phyloP scores from a whole-genome alignment of 2,888 invertebrate species.

The Ernsta delagoae region DNA sequence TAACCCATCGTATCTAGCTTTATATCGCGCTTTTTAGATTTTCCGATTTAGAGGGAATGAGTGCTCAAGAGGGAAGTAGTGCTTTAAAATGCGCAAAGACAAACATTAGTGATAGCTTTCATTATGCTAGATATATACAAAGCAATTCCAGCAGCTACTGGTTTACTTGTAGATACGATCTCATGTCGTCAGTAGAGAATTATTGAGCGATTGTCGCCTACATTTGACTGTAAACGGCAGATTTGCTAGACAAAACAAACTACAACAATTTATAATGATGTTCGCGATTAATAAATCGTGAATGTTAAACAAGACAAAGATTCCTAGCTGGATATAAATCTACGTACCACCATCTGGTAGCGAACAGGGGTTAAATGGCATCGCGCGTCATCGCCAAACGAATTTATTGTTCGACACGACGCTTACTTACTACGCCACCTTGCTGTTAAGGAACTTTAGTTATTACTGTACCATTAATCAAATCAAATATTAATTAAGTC shows the following conservation, averaged over 20 bases:
- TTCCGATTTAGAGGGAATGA: no score
- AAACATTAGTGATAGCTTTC: constrained; percentile 14
- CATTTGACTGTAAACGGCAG: constrained; percentile 31
- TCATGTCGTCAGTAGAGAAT: constrained; percentile 51
- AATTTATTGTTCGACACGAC: constrained; percentile 16
- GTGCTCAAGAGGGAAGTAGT: no score
- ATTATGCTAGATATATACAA: constrained; percentile 24
- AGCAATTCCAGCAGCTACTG: constrained; percentile 46
- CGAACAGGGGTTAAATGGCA: constrained; percentile 28
- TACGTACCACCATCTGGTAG: constrained; percentile 9
- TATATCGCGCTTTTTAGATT: no score
- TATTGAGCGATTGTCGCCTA: constrained; percentile 48
- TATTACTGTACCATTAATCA: not conserved
- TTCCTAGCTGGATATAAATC: constrained; percentile 22
- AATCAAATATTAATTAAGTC: not conserved
- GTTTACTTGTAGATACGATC: constrained; percentile 53
- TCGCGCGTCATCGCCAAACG: constrained; percentile 18
- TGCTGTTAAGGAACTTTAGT: not conserved
- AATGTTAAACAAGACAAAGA: constrained; percentile 7
- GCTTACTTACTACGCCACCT: constrained; percentile 2
- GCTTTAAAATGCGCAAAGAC: constrained; percentile 11
- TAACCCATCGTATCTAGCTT: no score
- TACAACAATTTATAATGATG: constrained; percentile 13
- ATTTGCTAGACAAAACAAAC: constrained; percentile 14
- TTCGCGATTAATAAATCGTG: constrained; percentile 17